Percentiles rank a stretch among this genome's conserved stretches.
These are phyloP conservation scores for Agapornis roseicollis DNA, from an alignment of 2,113 vertebrate genomes.

Conservation along the genomic window DNA sequence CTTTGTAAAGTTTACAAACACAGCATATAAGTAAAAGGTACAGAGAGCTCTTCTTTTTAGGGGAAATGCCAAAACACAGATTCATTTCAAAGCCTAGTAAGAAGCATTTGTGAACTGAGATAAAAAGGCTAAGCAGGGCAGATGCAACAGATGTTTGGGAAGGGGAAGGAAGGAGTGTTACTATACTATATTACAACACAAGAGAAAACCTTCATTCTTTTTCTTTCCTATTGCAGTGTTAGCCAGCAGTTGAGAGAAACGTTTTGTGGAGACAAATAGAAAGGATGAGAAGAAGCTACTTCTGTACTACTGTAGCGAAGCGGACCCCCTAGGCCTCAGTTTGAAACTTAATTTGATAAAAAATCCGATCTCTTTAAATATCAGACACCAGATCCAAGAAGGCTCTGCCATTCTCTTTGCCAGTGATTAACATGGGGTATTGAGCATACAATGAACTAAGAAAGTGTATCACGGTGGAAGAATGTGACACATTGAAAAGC, in stretches of 20 bases:
- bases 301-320: not conserved
- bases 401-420: not conserved
- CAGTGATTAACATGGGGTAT: not conserved
- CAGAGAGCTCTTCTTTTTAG: not conserved
- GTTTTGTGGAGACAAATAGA: not conserved
- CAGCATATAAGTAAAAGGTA: not conserved
- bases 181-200: not conserved
- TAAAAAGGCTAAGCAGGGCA: not conserved
- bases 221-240: not conserved
- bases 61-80: not conserved
- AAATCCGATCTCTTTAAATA: not conserved
- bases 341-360: not conserved
- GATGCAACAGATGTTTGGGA: not conserved
- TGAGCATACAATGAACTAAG: not conserved
- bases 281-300: not conserved
- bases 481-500: not conserved
- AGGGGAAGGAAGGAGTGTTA: not conserved
- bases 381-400: not conserved
- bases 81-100: not conserved
- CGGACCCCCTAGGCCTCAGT: not conserved
- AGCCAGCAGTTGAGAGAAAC: not conserved
- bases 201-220: not conserved
- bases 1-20: not conserved
- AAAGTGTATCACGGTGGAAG: not conserved
- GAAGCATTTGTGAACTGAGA: not conserved